A percentile compares a stretch with the other conserved stretches of the same genome.
Conservation (phyloP, 2,888 invertebrate species). For the Taphrorychus bicolor region DNA sequence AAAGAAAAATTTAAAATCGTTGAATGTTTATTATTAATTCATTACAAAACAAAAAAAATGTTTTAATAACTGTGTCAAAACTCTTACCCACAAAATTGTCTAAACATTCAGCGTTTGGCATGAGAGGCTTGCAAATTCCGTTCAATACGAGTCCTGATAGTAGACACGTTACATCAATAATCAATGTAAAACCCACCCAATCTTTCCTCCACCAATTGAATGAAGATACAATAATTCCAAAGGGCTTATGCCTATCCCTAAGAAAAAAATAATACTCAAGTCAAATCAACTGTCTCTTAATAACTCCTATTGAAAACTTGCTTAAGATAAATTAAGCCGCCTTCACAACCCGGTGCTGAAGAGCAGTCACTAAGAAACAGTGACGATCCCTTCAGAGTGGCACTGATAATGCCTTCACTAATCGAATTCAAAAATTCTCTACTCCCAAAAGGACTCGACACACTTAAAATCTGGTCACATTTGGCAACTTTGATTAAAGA, state of each 20-base stretch:
- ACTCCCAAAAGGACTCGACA: slow-evolving; percentile 59
- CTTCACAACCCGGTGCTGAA: slow-evolving; percentile 67
- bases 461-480: slow-evolving; percentile 35
- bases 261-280: too few relatives aligned
- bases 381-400: slow-evolving; percentile 62
- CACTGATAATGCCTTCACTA: slow-evolving; percentile 66
- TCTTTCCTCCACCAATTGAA: slow-evolving; percentile 70
- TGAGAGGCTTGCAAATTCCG: not conserved
- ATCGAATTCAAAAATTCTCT: slow-evolving; percentile 66
- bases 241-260: slow-evolving; percentile 43
- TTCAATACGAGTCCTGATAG: slow-evolving; percentile 38
- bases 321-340: slow-evolving; percentile 64
- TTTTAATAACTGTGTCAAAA: slow-evolving; percentile 9
- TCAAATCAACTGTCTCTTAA: not conserved
- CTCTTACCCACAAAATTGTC: too few relatives aligned
- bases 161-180: slow-evolving; percentile 63
- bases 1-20: too few relatives aligned
- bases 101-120: not conserved
- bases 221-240: slow-evolving; percentile 66
- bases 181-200: slow-evolving; percentile 69
- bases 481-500: slow-evolving; percentile 27
- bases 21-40: too few relatives aligned
- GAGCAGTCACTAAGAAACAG: slow-evolving; percentile 67
- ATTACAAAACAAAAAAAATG: too few relatives aligned
- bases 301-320: slow-evolving; percentile 24